A percentile compares a stretch with the other conserved stretches of the same genome.
phyloP scores from a whole-genome alignment of 2,797 vertebrate genomes.

The Hipposideros larvatus region DNA sequence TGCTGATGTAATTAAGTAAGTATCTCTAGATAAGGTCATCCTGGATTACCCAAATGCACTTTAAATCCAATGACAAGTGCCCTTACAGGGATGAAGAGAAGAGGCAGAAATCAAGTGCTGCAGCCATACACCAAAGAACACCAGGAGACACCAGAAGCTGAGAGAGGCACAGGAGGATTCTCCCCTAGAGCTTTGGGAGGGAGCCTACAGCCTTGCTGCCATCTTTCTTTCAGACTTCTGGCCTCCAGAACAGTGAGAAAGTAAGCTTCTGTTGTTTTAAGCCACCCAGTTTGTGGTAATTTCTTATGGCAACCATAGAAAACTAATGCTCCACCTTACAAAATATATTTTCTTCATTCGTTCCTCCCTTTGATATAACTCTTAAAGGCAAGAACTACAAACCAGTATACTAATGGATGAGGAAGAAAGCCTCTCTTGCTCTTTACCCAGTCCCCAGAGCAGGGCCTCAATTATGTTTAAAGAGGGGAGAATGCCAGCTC shows the following conservation, averaged over 20 bases:
- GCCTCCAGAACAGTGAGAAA: neutral
- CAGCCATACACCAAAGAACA: neutral
- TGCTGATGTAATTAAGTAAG: neutral
- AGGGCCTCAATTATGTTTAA: neutral
- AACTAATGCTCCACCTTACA: neutral
- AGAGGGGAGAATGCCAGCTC: neutral
- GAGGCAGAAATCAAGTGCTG: neutral
- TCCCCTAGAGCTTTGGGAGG: neutral
- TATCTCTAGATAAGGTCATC: neutral
- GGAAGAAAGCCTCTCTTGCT: constrained; percentile 51
- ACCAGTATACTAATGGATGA: neutral
- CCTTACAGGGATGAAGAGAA: neutral
- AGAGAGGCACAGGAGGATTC: neutral
- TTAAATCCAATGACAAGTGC: neutral
- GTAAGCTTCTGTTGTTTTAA: neutral
- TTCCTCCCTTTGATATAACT: constrained; percentile 5
- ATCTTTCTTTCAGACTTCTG: neutral
- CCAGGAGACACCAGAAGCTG: neutral
- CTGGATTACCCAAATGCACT: neutral
- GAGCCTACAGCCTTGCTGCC: neutral
- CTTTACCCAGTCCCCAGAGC: neutral
- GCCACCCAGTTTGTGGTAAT: neutral
- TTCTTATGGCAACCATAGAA: neutral
- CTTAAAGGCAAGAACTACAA: neutral
- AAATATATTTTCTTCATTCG: constrained; percentile 9